Evolutionary conservation across 2,797 vertebrate genomes (phyloP), one percentile per base, ranked within the genome.

Genomic region (Pelochelys cantorii): DNA sequence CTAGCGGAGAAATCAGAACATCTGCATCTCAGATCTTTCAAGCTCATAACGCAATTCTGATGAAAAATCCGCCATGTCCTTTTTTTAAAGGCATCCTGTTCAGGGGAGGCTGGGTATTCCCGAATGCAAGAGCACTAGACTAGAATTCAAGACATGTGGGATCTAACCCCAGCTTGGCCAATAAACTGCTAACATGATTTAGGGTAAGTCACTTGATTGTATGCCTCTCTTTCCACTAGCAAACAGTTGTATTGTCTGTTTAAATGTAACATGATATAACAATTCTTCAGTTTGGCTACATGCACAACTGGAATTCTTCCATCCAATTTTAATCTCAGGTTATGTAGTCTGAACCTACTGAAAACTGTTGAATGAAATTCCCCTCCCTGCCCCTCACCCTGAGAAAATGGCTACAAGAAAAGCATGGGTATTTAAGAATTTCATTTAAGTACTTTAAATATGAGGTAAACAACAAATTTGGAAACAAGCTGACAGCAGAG

Each of bases 271-370:
- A 25, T 65, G 25, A 80, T n/a, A 56, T 7, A 37, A 29, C 3
- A 65, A 14, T 23, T 23, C 15, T 37, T 56, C 29, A 8, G 20
- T 27, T 83, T 92, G 17, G 6, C 18, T 17, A 37, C 22, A 37
- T 52, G 54, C 11, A 37, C 1, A 29, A 8, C 20, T 55, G 62
- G 37, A 14, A 2, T 42, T 2, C 10, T 22, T 18, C 3, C n/a
- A 13, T 3, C 0, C 4, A 42, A 11, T 2, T 0, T 42, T 15
- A 59, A 18, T 54, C 68, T 37, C 68, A 71, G 68, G 34, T 71
- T 37, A 18, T 22, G 11, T 71, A 34, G 20, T 14, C 4, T 23
- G 4, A 22, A 8, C 29, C 20, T 79, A 62, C 15, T 62, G 31
- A n/a, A 78, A 80, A 5, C 27, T 81, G 22, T 1, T 2, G 18